phyloP scores from a whole-genome alignment of 2,888 invertebrate species.

The Chrysotoxum bicinctum region DNA sequence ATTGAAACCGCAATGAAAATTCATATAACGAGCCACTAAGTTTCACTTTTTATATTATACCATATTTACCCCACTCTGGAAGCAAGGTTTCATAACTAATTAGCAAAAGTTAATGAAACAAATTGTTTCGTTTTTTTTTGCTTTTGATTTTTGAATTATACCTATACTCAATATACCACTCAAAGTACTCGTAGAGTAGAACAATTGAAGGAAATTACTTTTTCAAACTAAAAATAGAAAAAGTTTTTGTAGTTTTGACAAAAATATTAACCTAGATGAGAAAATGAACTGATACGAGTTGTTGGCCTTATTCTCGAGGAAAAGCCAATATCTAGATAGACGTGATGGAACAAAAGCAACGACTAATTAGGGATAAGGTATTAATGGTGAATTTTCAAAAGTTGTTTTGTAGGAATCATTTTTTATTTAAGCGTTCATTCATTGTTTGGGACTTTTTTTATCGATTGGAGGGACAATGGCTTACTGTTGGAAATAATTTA shows the following conservation, averaged over 20 bases:
- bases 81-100: conserved; percentile 36
- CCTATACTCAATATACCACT: not conserved
- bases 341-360: not conserved
- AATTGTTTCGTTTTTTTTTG: conserved; percentile 22
- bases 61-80: not conserved
- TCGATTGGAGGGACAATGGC: too few species aligned
- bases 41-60: not conserved
- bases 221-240: not conserved
- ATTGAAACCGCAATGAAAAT: conserved; percentile 9
- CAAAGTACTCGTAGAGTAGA: not conserved
- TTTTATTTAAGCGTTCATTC: too few species aligned
- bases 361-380: not conserved
- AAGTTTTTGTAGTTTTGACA: conserved; percentile 6
- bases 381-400: not conserved
- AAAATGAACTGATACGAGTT: not conserved
- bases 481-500: too few species aligned
- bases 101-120: conserved; percentile 56
- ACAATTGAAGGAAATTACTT: conserved; percentile 1
- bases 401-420: not conserved
- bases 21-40: not conserved
- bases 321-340: not conserved
- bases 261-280: not conserved
- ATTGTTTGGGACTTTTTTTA: too few species aligned
- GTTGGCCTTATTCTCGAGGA: not conserved
- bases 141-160: not conserved